Evolutionary conservation across 1,140 invertebrate genomes (phyloP).

Genomic region (Drosophila lini): DNA sequence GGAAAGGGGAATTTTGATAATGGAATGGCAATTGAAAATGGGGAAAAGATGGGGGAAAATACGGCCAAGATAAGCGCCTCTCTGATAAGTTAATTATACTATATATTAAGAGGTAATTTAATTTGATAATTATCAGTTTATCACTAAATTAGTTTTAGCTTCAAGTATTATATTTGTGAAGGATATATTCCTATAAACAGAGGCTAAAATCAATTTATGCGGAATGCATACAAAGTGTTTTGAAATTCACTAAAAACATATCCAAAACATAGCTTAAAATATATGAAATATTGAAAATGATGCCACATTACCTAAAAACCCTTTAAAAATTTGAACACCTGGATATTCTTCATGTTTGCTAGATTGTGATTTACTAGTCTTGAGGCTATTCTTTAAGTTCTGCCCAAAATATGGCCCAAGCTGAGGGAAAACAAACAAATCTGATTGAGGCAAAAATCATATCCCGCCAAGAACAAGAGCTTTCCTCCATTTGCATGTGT

Average conservation of each 20-base stretch:
- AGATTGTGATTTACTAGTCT: not conserved
- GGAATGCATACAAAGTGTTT: not conserved
- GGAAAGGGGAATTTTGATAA: constrained; percentile 13
- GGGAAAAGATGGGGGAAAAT: not conserved
- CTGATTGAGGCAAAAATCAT: not conserved
- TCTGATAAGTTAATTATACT: constrained; percentile 14
- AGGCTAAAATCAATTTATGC: not conserved
- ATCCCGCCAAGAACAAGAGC: not conserved
- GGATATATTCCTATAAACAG: not conserved
- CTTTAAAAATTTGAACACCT: not conserved
- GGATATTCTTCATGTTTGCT: not conserved
- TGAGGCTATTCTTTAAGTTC: not conserved
- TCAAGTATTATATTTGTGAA: constrained; percentile 5
- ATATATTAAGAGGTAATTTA: constrained; percentile 14
- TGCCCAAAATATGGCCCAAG: not conserved
- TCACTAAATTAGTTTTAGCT: not conserved
- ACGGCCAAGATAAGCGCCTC: not conserved
- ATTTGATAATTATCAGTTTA: constrained; percentile 8
- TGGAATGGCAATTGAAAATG: constrained; percentile 2
- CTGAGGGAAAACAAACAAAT: not conserved
- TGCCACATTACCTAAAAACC: not conserved
- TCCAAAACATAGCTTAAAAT: not conserved
- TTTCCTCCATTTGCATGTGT: constrained; percentile 20
- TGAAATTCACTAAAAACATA: not conserved
- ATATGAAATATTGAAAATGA: too few relatives aligned